phyloP scores from a whole-genome alignment of 2,113 vertebrate genomes.

The Dromas ardeola region DNA sequence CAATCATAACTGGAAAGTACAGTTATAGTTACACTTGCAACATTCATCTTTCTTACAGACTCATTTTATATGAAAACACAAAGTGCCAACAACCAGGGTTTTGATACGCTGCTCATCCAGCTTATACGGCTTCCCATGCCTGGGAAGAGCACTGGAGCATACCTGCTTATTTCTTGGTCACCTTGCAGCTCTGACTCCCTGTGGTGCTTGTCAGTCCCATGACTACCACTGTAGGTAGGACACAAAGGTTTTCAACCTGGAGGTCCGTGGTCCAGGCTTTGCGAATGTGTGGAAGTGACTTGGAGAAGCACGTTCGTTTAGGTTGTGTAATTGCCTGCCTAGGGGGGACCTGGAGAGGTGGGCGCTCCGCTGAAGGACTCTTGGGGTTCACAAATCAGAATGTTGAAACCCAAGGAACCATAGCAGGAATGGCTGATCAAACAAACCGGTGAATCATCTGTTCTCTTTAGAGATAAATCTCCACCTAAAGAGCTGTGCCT shows the following conservation, averaged over 20 bases:
- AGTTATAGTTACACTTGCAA: not conserved
- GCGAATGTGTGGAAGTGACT: not conserved
- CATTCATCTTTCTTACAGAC: not conserved
- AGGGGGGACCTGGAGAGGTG: rapidly evolving
- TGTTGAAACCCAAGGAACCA: not conserved
- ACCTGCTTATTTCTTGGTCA: not conserved
- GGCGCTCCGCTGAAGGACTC: not conserved
- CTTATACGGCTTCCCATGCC: not conserved
- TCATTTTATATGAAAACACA: not conserved
- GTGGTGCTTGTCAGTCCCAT: not conserved
- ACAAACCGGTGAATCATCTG: not conserved
- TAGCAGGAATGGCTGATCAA: not conserved
- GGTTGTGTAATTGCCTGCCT: not conserved
- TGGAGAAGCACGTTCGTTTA: not conserved
- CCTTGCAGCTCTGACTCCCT: not conserved
- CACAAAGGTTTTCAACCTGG: not conserved
- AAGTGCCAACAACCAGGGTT: not conserved
- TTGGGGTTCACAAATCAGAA: not conserved
- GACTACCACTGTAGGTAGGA: not conserved
- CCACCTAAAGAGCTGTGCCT: not conserved
- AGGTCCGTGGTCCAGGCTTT: not conserved
- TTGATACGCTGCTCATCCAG: not conserved
- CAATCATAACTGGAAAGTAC: not conserved
- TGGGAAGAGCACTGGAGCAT: not conserved
- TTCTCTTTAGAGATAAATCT: not conserved